phyloP scores from a whole-genome alignment of 2,888 invertebrate genomes.

The Microctonus brassicae region DNA sequence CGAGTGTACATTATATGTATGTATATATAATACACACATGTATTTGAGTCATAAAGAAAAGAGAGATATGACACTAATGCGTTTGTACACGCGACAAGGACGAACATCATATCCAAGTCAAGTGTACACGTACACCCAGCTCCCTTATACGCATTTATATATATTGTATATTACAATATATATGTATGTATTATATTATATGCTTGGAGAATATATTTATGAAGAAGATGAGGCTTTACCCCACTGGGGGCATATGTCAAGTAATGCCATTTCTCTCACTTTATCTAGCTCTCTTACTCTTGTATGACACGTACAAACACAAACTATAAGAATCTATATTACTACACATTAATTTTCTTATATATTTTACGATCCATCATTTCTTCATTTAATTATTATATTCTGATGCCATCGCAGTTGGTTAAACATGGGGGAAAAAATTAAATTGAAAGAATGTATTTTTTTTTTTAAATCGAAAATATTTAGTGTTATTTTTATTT shows the following conservation, averaged over 20 bases:
- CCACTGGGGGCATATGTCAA: constrained; percentile 65
- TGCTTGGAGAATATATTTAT: not conserved
- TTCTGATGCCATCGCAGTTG: not conserved
- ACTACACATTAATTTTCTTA: not conserved
- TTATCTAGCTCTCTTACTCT: not conserved
- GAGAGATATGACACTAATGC: constrained; percentile 26
- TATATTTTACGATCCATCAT: constrained; percentile 18
- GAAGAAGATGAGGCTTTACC: constrained; percentile 43
- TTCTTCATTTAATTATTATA: not conserved
- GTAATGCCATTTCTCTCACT: constrained; percentile 58
- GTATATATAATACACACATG: constrained; percentile 35
- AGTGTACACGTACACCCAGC: constrained; percentile 34
- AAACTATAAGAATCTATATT: not conserved
- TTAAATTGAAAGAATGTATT: too few species aligned
- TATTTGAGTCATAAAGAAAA: constrained; percentile 14
- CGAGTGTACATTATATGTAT: too few species aligned
- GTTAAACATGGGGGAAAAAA: too few species aligned
- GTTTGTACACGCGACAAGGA: constrained; percentile 22
- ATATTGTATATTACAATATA: too few species aligned
- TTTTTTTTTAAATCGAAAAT: too few species aligned
- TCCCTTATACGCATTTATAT: not conserved
- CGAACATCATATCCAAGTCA: constrained; percentile 29
- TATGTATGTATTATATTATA: not conserved
- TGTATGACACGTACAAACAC: constrained; percentile 18
- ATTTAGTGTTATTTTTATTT: too few species aligned